A percentile compares a stretch with the other conserved stretches of the same genome.
Evolutionary conservation across 2,113 vertebrate genomes (phyloP).

Genomic region (Nestor notabilis): DNA sequence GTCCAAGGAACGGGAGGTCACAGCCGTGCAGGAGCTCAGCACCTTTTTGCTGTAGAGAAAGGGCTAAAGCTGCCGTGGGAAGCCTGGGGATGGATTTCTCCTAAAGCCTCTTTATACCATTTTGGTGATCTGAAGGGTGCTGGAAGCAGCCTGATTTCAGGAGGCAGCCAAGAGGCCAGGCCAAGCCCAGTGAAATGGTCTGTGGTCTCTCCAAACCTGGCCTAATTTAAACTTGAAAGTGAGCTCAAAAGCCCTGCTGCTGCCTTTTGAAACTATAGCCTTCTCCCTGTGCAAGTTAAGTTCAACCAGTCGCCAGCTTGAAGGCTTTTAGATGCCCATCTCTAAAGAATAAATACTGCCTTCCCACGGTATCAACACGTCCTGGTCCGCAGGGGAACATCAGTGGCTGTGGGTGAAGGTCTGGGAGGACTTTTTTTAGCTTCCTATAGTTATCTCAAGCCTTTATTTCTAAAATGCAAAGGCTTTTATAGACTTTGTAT

Average conservation of each 20-base stretch:
- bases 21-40: not conserved
- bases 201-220: not conserved
- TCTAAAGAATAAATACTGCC: not conserved
- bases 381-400: not conserved
- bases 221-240: slow-evolving; percentile 11
- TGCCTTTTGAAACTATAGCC: not conserved
- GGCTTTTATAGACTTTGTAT: slow-evolving; percentile 11
- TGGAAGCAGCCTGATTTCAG: not conserved
- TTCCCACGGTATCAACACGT: not conserved
- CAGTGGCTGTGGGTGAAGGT: not conserved
- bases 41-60: not conserved
- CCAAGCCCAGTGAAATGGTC: not conserved
- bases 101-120: not conserved
- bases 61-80: not conserved
- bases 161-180: not conserved
- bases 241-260: not conserved
- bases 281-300: not conserved
- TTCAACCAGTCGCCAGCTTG: not conserved
- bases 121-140: not conserved
- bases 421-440: not conserved
- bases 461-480: not conserved
- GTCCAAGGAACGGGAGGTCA: not conserved
- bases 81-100: not conserved
- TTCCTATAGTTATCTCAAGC: not conserved
- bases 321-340: not conserved